Percentiles rank a stretch among this genome's conserved stretches.
These are phyloP conservation scores for Trissolcus japonicus DNA, from an alignment of 2,888 invertebrate genomes.

Conservation along the genomic window DNA sequence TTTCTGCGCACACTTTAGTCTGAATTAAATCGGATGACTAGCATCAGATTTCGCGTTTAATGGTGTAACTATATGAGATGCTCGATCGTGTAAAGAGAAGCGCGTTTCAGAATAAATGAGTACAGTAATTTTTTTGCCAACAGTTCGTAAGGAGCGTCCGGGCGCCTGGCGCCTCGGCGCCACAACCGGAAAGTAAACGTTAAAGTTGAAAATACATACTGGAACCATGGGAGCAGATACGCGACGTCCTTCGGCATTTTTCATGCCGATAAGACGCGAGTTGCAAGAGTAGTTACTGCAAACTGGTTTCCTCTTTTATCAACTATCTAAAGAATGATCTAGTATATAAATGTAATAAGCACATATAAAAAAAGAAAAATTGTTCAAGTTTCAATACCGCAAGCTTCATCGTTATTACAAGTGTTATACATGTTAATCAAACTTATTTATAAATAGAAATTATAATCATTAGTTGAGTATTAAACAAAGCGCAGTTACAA, in stretches of 20 bases:
- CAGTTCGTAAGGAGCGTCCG: conserved; percentile 12
- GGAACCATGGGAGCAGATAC: conserved; percentile 54
- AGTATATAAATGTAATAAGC: conserved; percentile 42
- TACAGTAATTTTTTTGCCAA: conserved; percentile 1
- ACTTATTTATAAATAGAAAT: conserved; percentile 32
- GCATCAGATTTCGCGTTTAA: conserved; percentile 42
- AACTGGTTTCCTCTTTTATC: conserved; percentile 66
- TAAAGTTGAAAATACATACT: conserved; percentile 16
- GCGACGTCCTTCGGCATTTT: conserved; percentile 67
- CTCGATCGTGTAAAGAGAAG: conserved; percentile 21
- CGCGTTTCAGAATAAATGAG: conserved; percentile 32
- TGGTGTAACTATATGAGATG: conserved; percentile 22
- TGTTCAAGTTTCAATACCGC: conserved; percentile 38
- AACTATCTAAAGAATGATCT: conserved; percentile 42
- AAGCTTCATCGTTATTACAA: conserved; percentile 28
- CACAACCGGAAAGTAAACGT: conserved; percentile 50
- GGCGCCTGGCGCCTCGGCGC: conserved; percentile 57
- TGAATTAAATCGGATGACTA: conserved; percentile 35
- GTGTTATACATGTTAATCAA: conserved; percentile 30
- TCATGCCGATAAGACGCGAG: conserved; percentile 56
- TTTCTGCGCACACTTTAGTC: conserved; percentile 24
- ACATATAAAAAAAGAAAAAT: conserved; percentile 28
- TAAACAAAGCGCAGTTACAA: conserved; percentile 8
- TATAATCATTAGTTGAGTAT: conserved; percentile 14
- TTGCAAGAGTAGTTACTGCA: conserved; percentile 63